phyloP scores from a whole-genome alignment of 2,797 vertebrate genomes.

The Poeciliopsis infans region DNA sequence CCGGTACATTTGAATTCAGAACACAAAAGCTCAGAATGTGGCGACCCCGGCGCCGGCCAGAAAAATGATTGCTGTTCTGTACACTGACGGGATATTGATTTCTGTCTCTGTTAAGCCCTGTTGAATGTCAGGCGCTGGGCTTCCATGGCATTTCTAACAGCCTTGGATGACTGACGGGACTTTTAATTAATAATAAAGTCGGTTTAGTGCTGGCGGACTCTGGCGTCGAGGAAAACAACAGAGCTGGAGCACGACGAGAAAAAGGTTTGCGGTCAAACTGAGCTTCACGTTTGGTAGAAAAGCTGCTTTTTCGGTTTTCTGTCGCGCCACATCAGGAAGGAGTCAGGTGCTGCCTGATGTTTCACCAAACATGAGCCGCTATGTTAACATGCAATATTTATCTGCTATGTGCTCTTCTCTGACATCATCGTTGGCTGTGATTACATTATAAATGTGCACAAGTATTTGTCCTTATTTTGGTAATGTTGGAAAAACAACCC shows the following conservation, averaged over 20 bases:
- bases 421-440: too few species aligned
- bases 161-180: conserved; percentile 43
- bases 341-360: not conserved
- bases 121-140: conserved; percentile 51
- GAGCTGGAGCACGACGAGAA: not conserved
- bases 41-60: not conserved
- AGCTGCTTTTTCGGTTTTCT: not conserved
- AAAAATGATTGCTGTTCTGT: conserved; percentile 30
- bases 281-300: not conserved
- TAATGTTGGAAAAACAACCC: too few species aligned
- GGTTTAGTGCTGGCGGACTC: conserved; percentile 6
- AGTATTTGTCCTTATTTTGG: too few species aligned
- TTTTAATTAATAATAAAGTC: conserved; percentile 64
- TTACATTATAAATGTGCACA: too few species aligned
- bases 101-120: conserved; percentile 43
- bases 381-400: too few species aligned
- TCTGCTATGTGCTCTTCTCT: too few species aligned
- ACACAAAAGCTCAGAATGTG: not conserved
- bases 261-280: not conserved
- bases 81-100: conserved; percentile 60
- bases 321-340: not conserved
- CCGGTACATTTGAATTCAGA: conserved; percentile 1
- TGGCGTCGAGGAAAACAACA: not conserved
- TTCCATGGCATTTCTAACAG: conserved; percentile 59
- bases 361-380: too few species aligned